phyloP scores from a whole-genome alignment of 2,113 vertebrate genomes.

The Alces alces region DNA sequence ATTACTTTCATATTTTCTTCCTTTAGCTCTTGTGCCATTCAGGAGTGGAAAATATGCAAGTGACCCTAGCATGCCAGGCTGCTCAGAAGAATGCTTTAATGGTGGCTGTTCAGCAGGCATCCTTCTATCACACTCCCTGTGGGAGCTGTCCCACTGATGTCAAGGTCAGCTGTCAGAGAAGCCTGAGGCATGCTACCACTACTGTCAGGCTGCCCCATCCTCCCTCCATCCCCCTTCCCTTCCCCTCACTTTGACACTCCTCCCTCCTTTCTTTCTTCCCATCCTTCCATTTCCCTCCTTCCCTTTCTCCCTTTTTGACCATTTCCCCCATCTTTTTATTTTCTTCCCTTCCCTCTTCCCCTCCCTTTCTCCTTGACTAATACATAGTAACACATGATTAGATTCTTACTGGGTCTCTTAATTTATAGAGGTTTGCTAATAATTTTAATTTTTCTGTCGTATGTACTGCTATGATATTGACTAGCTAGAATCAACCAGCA shows the following conservation, averaged over 20 bases:
- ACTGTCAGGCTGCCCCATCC: neutral
- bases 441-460: neutral
- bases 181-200: neutral
- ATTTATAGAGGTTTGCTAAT: neutral
- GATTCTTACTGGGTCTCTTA: neutral
- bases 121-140: constrained; percentile 71
- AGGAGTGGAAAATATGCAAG: constrained; percentile 82
- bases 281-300: too few relatives aligned
- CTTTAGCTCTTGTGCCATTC: constrained; percentile 78
- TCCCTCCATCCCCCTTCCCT: too few relatives aligned
- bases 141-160: neutral
- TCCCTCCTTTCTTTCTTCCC: neutral
- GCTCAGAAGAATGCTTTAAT: constrained; percentile 84
- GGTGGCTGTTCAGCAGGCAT: constrained; percentile 78
- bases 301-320: neutral
- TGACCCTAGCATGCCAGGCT: constrained; percentile 81
- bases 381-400: neutral
- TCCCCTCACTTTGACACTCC: accelerated
- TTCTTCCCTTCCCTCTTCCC: neutral
- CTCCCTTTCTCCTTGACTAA: neutral
- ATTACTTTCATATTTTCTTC: neutral
- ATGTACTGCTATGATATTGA: neutral
- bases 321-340: neutral
- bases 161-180: constrained; percentile 59
- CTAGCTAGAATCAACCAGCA: neutral